Evolutionary conservation across 2,888 invertebrate species (phyloP).

Genomic region (Lasioglossum lativentre): DNA sequence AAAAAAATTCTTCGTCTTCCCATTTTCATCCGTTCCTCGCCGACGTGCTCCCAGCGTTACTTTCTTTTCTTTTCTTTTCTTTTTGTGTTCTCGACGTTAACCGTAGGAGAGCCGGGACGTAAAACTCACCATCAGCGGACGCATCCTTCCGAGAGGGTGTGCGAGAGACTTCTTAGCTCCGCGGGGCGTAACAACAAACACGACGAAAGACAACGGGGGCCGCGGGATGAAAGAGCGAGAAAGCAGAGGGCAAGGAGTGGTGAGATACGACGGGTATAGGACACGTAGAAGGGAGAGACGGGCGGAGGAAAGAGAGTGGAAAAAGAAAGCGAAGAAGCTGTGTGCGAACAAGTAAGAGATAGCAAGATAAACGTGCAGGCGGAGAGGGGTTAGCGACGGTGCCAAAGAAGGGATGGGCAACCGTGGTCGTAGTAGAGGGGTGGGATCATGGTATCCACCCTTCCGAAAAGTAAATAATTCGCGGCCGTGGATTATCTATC

Average conservation of each 20-base stretch:
- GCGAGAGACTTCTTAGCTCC: neutral
- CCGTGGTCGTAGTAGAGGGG: slow-evolving; percentile 48
- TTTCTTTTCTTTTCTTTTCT: neutral
- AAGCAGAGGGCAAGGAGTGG: neutral
- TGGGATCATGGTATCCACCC: slow-evolving; percentile 66
- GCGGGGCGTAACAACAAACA: neutral
- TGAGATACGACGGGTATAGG: neutral
- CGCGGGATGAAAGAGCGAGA: neutral
- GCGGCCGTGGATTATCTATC: slow-evolving; percentile 27
- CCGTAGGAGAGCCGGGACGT: neutral
- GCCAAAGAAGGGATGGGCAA: slow-evolving; percentile 49
- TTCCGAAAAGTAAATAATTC: slow-evolving; percentile 52
- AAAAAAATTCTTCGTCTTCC: neutral
- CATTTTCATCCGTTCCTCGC: neutral
- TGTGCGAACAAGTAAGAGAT: slow-evolving; percentile 13
- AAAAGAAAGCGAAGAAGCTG: neutral
- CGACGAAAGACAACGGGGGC: neutral
- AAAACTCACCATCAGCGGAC: slow-evolving; percentile 16
- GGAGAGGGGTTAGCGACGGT: slow-evolving; percentile 28
- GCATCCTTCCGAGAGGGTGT: slow-evolving; percentile 3
- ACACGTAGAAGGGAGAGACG: neutral
- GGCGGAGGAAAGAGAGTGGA: neutral
- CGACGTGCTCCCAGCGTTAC: neutral
- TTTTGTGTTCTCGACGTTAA: neutral
- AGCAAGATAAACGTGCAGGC: slow-evolving; percentile 23